Evolutionary conservation across 2,113 vertebrate genomes (phyloP).

Genomic region (Oncorhynchus masou): DNA sequence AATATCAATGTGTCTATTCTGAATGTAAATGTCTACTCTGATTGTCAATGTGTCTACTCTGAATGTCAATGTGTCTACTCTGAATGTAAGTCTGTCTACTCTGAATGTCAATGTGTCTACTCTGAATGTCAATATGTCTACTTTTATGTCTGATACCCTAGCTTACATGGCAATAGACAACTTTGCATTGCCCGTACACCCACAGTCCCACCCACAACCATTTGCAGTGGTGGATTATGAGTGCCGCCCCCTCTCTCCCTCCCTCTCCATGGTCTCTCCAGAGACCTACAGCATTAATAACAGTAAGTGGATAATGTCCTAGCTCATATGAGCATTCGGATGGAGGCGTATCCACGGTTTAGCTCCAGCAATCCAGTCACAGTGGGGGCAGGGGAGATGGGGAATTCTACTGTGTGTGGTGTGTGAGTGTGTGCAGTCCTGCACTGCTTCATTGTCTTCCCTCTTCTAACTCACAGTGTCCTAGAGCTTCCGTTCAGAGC

Average conservation of each 20-base stretch:
- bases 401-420: conserved; percentile 5
- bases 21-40: too few species aligned
- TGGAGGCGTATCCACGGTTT: conserved; percentile 73
- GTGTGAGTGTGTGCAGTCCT: conserved; percentile 9
- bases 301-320: conserved; percentile 78
- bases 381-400: not conserved
- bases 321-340: conserved; percentile 67
- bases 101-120: too few species aligned
- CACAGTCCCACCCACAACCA: conserved; percentile 29
- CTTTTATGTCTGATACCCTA: too few species aligned
- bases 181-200: too few species aligned
- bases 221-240: conserved; percentile 33
- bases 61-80: too few species aligned
- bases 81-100: too few species aligned
- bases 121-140: too few species aligned
- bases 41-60: too few species aligned
- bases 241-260: conserved; percentile 8
- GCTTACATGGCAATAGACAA: too few species aligned
- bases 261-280: conserved; percentile 53
- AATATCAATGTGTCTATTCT: too few species aligned
- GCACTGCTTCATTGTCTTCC: too few species aligned
- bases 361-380: not conserved
- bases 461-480: not conserved
- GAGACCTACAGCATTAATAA: conserved; percentile 75
- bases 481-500: too few species aligned